Evolutionary conservation across 1,140 invertebrate genomes (phyloP).

Genomic region (Eriocheir sinensis): DNA sequence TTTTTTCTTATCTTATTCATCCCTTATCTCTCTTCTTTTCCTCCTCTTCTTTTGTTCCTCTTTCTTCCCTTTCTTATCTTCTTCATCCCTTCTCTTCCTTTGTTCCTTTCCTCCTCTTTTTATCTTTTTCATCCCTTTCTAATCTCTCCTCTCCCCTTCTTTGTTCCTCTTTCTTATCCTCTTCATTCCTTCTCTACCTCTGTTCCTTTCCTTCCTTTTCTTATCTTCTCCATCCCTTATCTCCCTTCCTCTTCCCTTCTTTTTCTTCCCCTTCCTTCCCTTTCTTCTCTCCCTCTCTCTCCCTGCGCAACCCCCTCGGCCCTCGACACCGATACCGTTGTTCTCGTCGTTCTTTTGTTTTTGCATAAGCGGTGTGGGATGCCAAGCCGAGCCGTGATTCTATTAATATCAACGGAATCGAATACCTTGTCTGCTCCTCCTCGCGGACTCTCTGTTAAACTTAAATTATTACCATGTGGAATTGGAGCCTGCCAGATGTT

Average conservation of each 20-base stretch:
- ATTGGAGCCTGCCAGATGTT: no score
- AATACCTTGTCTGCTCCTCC: no score
- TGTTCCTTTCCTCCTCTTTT: neutral
- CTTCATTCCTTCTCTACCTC: neutral
- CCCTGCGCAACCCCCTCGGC: no score
- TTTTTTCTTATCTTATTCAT: neutral
- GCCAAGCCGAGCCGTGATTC: no score
- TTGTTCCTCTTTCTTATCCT: neutral
- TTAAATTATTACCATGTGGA: no score
- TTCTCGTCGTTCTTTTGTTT: no score
- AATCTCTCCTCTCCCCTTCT: neutral
- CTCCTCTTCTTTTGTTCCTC: neutral
- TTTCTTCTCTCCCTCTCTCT: neutral
- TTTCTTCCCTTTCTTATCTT: neutral
- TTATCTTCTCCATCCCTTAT: neutral
- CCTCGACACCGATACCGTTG: no score
- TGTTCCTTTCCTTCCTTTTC: neutral
- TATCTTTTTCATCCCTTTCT: neutral
- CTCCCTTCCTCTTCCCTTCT: neutral
- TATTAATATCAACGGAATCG: no score
- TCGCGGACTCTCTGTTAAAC: no score
- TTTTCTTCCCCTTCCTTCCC: neutral
- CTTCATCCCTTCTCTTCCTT: neutral
- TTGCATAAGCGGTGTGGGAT: no score
- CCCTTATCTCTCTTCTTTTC: neutral